Evolutionary conservation across 2,888 invertebrate genomes (phyloP), one percentile per base, ranked within the genome.

Genomic region (Meghimatium bilineatum): DNA sequence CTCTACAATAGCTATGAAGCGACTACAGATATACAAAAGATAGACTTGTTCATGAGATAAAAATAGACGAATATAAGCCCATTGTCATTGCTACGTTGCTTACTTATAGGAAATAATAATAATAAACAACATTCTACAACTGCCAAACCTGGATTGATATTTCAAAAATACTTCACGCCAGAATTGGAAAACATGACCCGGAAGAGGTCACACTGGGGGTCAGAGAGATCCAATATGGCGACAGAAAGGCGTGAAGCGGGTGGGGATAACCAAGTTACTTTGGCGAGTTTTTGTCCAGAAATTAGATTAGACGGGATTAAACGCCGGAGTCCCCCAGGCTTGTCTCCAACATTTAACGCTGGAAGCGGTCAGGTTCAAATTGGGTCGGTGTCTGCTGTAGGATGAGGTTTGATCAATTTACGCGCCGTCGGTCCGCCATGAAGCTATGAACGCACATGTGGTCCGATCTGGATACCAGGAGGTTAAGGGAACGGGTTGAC

Each of bases 261-360:
- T 49, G 71, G 72, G 32, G 20, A 49, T 83, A 83, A 83, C 78
- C 49, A 32, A 74, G 72, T 83, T 83, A 83, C 69, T 36, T 79
- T 75, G 82, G 44, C 82, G 52, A 52, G 82, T 77, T 82, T 82
- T 82, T 82, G 69, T 82, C 82, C 36, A 8, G 12, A 6, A 82
- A 82, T 77, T 69, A 77, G 77, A 82, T 82, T 76, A 77, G 77
- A 26, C 63, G 69, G 82, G 82, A 82, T 82, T 82, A 82, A 82
- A 82, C 82, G 63, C 71, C 60, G 74, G 34, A 52, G 80, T 36
- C 36, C 36, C 26, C 80, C 74, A 36, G 71, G 3, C 32, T 60
- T 29, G 72, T 56, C 74, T 44, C 72, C 56, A 81, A 38, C 56
- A 81, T 74, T 81, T 81, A 74, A 74, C 81, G 81, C 81, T 81